phyloP scores from a whole-genome alignment of 2,113 vertebrate species.

The Muntiacus muntjak region DNA sequence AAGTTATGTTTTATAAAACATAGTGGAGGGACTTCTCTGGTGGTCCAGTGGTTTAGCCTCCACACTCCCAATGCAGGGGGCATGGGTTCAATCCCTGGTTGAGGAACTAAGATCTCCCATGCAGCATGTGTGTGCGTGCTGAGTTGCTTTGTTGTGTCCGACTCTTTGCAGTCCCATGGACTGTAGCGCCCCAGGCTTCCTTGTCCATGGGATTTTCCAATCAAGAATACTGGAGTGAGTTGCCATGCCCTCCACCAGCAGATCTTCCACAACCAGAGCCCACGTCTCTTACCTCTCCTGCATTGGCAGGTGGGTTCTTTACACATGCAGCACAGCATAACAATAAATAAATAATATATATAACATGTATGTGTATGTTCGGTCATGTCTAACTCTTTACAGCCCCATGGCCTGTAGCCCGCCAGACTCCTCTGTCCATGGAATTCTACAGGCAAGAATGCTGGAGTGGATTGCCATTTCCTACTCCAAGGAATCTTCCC shows the following conservation, averaged over 20 bases:
- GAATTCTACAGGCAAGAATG: not conserved
- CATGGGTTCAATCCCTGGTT: not conserved
- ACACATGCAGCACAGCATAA: not conserved
- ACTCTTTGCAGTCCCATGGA: not conserved
- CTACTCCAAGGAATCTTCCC: not conserved
- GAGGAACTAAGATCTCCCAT: not conserved
- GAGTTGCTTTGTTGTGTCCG: not conserved
- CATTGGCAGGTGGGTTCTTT: not conserved
- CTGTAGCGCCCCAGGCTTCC: not conserved
- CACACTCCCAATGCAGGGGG: not conserved
- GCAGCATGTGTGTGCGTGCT: not conserved
- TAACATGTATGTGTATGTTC: not conserved
- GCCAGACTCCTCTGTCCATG: not conserved
- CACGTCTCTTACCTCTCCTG: not conserved
- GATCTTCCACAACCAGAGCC: not conserved
- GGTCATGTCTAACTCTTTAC: not conserved
- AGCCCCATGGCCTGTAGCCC: not conserved
- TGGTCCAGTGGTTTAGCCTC: not conserved
- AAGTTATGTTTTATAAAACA: slow-evolving; percentile 27
- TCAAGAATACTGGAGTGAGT: not conserved
- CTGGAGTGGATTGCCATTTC: not conserved
- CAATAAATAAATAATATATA: not conserved
- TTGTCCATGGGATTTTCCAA: not conserved
- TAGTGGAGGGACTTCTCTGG: not conserved
- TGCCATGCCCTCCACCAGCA: not conserved